phyloP scores from a whole-genome alignment of 2,797 vertebrate genomes.

The Chaetophractus vellerosus region DNA sequence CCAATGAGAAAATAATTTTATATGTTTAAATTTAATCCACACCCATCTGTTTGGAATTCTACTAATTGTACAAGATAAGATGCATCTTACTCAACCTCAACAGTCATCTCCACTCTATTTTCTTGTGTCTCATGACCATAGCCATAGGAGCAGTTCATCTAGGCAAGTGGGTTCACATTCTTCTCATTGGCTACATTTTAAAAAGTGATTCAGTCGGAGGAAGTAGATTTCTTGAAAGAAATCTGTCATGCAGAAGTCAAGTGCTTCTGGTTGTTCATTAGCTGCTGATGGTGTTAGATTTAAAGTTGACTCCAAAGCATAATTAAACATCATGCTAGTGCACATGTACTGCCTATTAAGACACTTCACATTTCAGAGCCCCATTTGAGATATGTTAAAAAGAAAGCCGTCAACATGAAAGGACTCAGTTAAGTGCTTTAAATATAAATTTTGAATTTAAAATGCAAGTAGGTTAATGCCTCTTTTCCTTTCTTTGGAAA shows the following conservation, averaged over 20 bases:
- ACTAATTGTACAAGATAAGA: constrained; percentile 9
- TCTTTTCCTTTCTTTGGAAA: constrained; percentile 53
- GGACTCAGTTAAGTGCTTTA: constrained; percentile 70
- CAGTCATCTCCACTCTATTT: background rate
- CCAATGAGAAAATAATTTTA: constrained; percentile 48
- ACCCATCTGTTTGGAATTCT: constrained; percentile 58
- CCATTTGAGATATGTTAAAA: constrained; percentile 63
- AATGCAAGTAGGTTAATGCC: constrained; percentile 75
- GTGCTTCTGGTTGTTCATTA: constrained; percentile 70
- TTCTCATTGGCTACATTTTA: background rate
- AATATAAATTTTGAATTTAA: constrained; percentile 79
- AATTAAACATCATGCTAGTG: constrained; percentile 77
- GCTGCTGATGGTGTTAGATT: constrained; percentile 65
- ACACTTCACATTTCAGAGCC: constrained; percentile 54
- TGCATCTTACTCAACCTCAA: background rate
- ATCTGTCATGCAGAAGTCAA: constrained; percentile 23
- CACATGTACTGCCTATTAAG: constrained; percentile 78
- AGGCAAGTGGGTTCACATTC: background rate
- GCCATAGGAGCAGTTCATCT: background rate
- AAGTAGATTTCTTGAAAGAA: constrained; percentile 42
- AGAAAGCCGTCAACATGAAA: constrained; percentile 76
- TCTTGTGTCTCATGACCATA: background rate
- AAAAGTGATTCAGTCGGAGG: background rate
- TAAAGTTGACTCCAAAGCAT: constrained; percentile 72
- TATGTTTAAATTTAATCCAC: constrained; percentile 27